Conservation (phyloP, 2,888 invertebrate genomes). For the Spilarctia lutea region DNA sequence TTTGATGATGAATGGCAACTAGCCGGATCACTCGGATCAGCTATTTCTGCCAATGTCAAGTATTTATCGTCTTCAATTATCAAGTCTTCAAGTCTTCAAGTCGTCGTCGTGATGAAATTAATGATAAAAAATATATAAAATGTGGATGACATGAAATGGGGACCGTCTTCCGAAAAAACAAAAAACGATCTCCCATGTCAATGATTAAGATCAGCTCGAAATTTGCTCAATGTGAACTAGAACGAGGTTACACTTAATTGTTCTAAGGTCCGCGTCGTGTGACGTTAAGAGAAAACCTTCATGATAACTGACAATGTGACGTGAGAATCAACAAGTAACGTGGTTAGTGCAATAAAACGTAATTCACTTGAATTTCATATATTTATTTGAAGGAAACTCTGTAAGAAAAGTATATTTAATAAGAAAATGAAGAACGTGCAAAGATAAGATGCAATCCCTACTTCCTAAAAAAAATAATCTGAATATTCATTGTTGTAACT, state of each 20-base stretch:
- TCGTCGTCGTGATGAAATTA: too few relatives aligned
- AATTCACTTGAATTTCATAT: not conserved
- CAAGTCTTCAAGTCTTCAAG: too few relatives aligned
- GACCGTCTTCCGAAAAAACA: too few relatives aligned
- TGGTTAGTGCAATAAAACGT: not conserved
- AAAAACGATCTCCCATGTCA: too few relatives aligned
- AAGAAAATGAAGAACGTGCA: not conserved
- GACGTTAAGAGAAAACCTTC: conserved; percentile 4
- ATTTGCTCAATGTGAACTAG: conserved; percentile 41
- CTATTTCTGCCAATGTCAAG: too few relatives aligned
- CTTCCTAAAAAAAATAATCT: too few relatives aligned
- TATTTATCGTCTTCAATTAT: too few relatives aligned
- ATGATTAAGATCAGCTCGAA: conserved; percentile 44
- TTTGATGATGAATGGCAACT: too few relatives aligned
- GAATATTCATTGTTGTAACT: too few relatives aligned
- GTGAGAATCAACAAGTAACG: conserved; percentile 17
- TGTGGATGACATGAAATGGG: too few relatives aligned
- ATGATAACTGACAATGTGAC: conserved; percentile 3
- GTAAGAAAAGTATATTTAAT: not conserved
- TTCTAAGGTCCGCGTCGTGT: conserved; percentile 21
- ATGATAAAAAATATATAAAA: too few relatives aligned
- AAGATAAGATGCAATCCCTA: not conserved
- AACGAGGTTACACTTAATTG: conserved; percentile 40
- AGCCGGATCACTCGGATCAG: too few relatives aligned
- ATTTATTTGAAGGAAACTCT: not conserved